A percentile compares a stretch with the other conserved stretches of the same genome.
Conservation (phyloP, 2,888 invertebrate genomes). For the Oligia strigilis region DNA sequence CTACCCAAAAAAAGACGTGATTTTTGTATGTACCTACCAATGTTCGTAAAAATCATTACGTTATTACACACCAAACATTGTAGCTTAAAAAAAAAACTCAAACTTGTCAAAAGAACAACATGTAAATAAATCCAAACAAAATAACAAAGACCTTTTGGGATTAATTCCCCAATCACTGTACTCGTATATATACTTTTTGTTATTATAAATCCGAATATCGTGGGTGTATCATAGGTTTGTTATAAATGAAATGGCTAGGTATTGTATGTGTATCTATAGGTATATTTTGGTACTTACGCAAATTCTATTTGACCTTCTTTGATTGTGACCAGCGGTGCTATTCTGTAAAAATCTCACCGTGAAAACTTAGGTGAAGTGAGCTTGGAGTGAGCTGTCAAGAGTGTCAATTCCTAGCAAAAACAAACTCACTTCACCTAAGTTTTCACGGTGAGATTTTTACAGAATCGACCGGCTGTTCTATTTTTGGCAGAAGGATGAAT, state of each 20-base stretch:
- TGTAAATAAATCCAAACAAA: background rate
- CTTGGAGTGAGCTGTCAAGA: too few relatives aligned
- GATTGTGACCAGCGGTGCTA: too few relatives aligned
- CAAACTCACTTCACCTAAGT: too few relatives aligned
- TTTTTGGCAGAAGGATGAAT: background rate
- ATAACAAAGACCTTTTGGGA: constrained; percentile 4
- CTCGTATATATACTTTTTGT: background rate
- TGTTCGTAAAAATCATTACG: background rate
- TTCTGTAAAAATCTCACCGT: too few relatives aligned
- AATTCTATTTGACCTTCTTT: constrained; percentile 4
- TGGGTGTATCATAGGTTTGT: background rate
- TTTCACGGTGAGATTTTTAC: too few relatives aligned
- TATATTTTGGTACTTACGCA: background rate
- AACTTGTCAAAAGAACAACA: background rate
- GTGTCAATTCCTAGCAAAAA: too few relatives aligned
- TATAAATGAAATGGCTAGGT: background rate
- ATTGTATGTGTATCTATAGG: background rate
- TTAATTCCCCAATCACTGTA: constrained; percentile 1
- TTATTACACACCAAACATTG: background rate
- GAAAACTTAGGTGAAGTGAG: too few relatives aligned
- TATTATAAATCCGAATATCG: background rate
- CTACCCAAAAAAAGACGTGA: too few relatives aligned
- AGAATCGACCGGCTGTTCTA: too few relatives aligned
- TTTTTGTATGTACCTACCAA: too few relatives aligned
- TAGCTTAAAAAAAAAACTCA: background rate